Conservation (phyloP, 2,797 vertebrate genomes). For the Megalops cyprinoides region DNA sequence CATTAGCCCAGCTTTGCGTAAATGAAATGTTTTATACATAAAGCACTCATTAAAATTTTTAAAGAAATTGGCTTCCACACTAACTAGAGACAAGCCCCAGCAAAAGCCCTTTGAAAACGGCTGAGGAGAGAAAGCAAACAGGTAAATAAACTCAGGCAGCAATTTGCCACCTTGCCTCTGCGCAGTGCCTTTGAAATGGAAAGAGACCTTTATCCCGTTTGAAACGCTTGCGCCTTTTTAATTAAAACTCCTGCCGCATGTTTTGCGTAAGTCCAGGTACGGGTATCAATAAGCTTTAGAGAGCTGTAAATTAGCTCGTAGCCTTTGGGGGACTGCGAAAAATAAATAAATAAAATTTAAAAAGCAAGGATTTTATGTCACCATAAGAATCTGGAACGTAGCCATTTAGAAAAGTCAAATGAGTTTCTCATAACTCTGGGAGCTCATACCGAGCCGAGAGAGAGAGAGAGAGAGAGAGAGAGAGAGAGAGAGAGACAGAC, state of each 20-base stretch:
- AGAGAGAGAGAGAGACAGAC: too few species aligned
- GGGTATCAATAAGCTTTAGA: neutral
- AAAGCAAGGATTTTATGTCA: neutral
- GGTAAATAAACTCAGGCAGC: neutral
- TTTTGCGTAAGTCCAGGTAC: neutral
- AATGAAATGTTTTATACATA: conserved; percentile 1
- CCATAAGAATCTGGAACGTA: neutral
- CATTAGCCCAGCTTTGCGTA: neutral
- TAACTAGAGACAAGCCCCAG: neutral
- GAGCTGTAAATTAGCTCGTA: neutral
- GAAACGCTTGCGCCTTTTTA: neutral
- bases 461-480: neutral
- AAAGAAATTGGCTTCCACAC: neutral
- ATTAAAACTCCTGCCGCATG: conserved; percentile 6
- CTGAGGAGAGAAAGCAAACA: neutral
- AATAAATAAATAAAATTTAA: neutral
- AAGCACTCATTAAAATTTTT: conserved; percentile 2
- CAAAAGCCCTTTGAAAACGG: neutral
- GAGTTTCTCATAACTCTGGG: neutral
- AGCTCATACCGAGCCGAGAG: neutral
- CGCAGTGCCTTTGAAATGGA: neutral
- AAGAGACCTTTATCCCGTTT: neutral
- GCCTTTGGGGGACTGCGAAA: neutral
- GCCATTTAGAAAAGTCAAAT: neutral
- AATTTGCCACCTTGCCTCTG: neutral